Percentiles rank a stretch among this genome's conserved stretches.
Conservation (phyloP, 2,113 vertebrate genomes). For the Ploceus nigricollis region DNA sequence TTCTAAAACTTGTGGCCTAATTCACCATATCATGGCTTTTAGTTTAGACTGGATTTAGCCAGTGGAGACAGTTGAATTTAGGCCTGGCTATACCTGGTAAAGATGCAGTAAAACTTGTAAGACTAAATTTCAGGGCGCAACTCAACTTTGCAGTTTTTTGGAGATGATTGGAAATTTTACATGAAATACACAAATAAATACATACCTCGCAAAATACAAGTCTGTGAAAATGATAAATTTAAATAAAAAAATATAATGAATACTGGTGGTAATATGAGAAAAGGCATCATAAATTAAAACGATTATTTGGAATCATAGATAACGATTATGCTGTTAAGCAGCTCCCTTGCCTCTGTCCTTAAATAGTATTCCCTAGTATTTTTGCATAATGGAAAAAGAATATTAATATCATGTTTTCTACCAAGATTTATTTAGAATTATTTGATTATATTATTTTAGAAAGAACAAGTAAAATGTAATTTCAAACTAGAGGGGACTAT, state of each 20-base stretch:
- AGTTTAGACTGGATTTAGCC: not conserved
- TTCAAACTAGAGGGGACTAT: not conserved
- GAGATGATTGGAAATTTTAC: not conserved
- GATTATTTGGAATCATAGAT: not conserved
- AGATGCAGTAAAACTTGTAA: not conserved
- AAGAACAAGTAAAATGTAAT: not conserved
- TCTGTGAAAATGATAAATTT: not conserved
- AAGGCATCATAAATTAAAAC: not conserved
- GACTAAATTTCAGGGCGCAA: not conserved
- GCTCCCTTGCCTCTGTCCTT: not conserved
- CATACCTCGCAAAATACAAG: not conserved
- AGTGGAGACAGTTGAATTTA: not conserved
- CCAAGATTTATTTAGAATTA: not conserved
- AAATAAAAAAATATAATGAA: not conserved
- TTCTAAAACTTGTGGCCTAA: not conserved
- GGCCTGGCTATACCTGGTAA: not conserved
- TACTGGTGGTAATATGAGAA: not conserved
- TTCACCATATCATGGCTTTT: not conserved
- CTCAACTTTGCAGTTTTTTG: not conserved
- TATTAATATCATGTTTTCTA: not conserved
- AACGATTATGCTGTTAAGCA: not conserved
- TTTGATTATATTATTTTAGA: not conserved
- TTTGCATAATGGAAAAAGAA: not conserved
- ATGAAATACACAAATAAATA: not conserved
- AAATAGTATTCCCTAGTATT: not conserved